Evolutionary conservation across 2,888 invertebrate species (phyloP), one percentile per base, ranked within the genome.

Genomic region (Phymatocera aterrima): DNA sequence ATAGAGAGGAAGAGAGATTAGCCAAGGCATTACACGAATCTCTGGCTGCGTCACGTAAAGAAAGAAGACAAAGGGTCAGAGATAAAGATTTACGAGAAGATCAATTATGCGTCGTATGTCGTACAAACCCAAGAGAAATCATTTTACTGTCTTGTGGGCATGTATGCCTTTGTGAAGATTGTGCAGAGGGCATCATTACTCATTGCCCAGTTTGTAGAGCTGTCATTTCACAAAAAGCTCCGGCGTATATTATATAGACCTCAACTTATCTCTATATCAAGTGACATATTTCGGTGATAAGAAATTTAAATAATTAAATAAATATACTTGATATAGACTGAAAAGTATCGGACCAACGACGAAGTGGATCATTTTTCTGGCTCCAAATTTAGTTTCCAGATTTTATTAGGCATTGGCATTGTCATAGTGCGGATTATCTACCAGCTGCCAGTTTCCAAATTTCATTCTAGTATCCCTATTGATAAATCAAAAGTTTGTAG

Each of bases 131-230:
- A 0, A 95, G 96, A 85, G 97, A 97, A 94, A 95, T 97, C 54
- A 96, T 97, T 84, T 91, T 97, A 77, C 90, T 98, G 80, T 96
- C 97, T 0, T 98, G 98, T 90, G 97, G 97, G 0, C 98, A 98
- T 89, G 96, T 97, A 5, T 97, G 97, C 85, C 91, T 97, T 37
- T 98, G 98, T 88, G 96, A 96, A 89, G 96, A 97, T 89, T 98
- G 98, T 88, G 90, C 92, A 1, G 94, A 94, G 81, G 93, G 94
- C 86, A 95, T 97, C 79, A 91, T 91, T 18, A 92, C 93, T 79
- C 90, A 90, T 74, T 98, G 98, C 86, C 98, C 98, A 0, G 93
- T 97, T 40, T 98, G 98, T 90, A 92, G 97, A 83, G 92, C 93
- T 82, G 87, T 88, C 80, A 96, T 97, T 81, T 92, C 92, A 40